These are phyloP conservation scores for Atherix ibis DNA, from an alignment of 2,888 invertebrate genomes.

Conservation along the genomic window DNA sequence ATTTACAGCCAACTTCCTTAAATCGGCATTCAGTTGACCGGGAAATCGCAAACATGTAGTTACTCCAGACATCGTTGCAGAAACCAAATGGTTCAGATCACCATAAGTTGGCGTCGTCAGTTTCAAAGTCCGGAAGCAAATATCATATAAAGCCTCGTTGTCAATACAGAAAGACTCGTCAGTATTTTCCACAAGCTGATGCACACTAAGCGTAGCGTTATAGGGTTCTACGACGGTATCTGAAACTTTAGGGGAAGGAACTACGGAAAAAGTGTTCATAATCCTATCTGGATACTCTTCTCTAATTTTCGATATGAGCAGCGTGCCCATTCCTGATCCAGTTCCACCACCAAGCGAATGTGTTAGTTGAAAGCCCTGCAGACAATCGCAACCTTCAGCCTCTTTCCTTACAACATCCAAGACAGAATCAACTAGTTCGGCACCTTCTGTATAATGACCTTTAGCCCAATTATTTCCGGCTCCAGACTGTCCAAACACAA, in stretches of 20 bases:
- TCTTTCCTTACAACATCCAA: constrained; percentile 75
- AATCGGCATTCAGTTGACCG: constrained; percentile 86
- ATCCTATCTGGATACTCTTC: constrained; percentile 98
- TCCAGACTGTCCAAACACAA: constrained; percentile 80
- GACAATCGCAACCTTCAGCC: constrained; percentile 84
- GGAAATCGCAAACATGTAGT: constrained; percentile 87
- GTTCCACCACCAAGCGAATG: constrained; percentile 85
- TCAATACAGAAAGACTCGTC: constrained; percentile 88
- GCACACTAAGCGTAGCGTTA: constrained; percentile 79
- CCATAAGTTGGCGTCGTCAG: constrained; percentile 83
- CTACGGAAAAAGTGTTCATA: constrained; percentile 93
- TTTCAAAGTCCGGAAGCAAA: constrained; percentile 84
- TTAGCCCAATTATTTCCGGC: constrained; percentile 71
- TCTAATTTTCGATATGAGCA: constrained; percentile 89
- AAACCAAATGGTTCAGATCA: constrained; percentile 84
- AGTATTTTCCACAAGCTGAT: constrained; percentile 80
- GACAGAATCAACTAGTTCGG: constrained; percentile 74
- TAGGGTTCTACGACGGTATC: constrained; percentile 89
- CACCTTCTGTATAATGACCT: constrained; percentile 89
- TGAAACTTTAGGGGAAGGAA: constrained; percentile 72
- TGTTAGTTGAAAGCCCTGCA: constrained; percentile 87
- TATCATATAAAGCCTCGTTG: constrained; percentile 86
- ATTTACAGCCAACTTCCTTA: constrained; percentile 85
- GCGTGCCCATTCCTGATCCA: constrained; percentile 76
- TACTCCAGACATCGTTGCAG: constrained; percentile 75